A percentile compares a stretch with the other conserved stretches of the same genome.
Conservation (phyloP, 2,888 invertebrate genomes). For the Hanleya hanleyi region DNA sequence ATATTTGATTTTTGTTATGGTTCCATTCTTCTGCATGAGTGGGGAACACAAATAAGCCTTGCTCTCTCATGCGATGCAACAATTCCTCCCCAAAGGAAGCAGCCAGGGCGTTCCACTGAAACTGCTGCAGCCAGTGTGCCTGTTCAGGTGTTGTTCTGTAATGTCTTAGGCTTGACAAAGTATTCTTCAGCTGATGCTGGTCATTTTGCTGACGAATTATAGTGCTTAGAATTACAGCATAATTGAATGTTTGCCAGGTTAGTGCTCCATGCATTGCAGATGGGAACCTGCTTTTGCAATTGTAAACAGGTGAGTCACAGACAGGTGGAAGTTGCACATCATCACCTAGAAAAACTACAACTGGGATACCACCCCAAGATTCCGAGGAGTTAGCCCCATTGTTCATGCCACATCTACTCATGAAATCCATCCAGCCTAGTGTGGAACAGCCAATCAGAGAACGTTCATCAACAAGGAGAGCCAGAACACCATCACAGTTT, state of each 20-base stretch:
- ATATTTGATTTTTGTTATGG: conserved; percentile 31
- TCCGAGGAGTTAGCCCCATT: background rate
- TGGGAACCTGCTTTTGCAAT: background rate
- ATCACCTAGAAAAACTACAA: conserved; percentile 40
- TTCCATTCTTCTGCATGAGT: conserved; percentile 17
- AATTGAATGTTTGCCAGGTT: background rate
- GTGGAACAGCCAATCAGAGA: conserved; percentile 12
- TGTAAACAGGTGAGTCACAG: background rate
- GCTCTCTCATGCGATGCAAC: conserved; percentile 13
- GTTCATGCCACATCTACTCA: conserved; percentile 20
- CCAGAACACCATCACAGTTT: conserved; percentile 31
- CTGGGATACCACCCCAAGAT: conserved; percentile 41
- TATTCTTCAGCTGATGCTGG: background rate
- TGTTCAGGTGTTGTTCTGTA: background rate
- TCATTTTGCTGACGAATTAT: background rate
- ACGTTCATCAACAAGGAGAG: conserved; percentile 41
- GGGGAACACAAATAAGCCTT: conserved; percentile 20
- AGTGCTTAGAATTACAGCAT: background rate
- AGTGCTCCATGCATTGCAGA: background rate
- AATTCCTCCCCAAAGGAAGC: background rate
- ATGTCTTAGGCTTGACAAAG: background rate
- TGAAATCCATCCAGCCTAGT: conserved; percentile 36
- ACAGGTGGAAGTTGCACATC: conserved; percentile 16
- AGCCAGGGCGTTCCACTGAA: conserved; percentile 18
- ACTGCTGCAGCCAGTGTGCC: conserved; percentile 13